Evolutionary conservation across 2,888 invertebrate species (phyloP), one percentile per base, ranked within the genome.

Genomic region (Bombyx huttoni): DNA sequence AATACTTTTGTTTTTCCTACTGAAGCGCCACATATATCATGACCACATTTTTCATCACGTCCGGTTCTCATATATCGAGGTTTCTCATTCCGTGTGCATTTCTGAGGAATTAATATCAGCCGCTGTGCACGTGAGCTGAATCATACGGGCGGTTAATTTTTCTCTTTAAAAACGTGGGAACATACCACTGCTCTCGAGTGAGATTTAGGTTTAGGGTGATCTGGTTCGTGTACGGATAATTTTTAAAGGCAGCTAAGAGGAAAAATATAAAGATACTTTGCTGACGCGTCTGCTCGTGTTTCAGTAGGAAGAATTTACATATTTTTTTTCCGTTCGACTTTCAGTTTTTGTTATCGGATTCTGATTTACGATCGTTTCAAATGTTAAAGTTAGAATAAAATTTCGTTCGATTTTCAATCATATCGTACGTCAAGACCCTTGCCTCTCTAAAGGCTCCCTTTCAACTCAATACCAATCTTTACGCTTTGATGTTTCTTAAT

Each of bases 61-160:
- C 53, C 48, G 50, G 46, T 48, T 51, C 53, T 50, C 51, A 49
- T 45, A 53, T 51, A 51, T 53, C 49, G 52, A 52, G 54, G 54
- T 63, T 58, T 51, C 58, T 58, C 58, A 64, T 67, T 67, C 62
- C 59, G 61, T 59, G 63, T 68, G 72, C 65, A 71, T 69, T 72
- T 72, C 62, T 56, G 53, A 57, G 59, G 62, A 66, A 73, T 73
- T 73, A 69, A 73, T 73, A 71, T 62, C 62, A 62, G 59, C 55
- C 54, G 56, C 40, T 52, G 49, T 53, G 56, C 58, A 58, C 72
- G 67, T 68, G 67, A 67, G 60, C 51, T 52, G 70, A 68, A 70
- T 70, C 53, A 24, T 51, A 49, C 47, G 46, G 51, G 46, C n/a
- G 13, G 13, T 46, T 53, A 34, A 51, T 51, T 52, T 13, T 50